Base-by-base conservation (phyloP, 1,140 invertebrate species). In the Brachionus paranguensis region DNA sequence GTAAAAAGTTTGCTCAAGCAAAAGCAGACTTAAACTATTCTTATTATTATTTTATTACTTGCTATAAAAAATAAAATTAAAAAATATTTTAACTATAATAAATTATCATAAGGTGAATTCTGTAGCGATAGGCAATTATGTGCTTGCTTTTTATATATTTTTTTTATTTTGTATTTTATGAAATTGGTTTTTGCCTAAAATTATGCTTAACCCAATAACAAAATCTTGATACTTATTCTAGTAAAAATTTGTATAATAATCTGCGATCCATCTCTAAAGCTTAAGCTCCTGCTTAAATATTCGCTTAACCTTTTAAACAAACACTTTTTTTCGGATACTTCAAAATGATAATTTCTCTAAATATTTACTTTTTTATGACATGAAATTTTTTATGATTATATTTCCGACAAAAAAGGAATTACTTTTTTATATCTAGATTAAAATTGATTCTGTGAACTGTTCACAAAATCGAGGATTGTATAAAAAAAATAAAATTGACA, bases 261-360 rank as follows among this genome's bases (percentile, higher is more conserved):
- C 53, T 60, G 53, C 53, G 17, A 60, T 60, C 53, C 53, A 60
- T 20, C 53, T 37, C 33, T 27, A 60, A 10, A 17, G 53, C n/a
- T 68, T 68, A 33, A 68, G 33, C 33, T 68, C 65, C 33, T 33
- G 27, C 33, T 43, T 37, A 72, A 72, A 43, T 72, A 72, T 72
- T 72, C 68, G 41, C 68, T 37, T 72, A 72, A 72, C 68, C 68
- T 72, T 72, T 72, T 72, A 17, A 68, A 60, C 53, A 60, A 60
- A 60, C 53, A 60, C 53, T 60, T 60, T 60, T 60, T 55, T 60
- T 24, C 20, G 53, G 53, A 60, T 60, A 60, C 53, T 60, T 27
- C n/a, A 60, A 60, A 20, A 60, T 60, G 17, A 60, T 60, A 60
- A 60, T 60, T 60, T 27, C 11, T 37, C 45, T 5, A 14, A 47